These are phyloP conservation scores for Amiota communis DNA, from an alignment of 2,888 invertebrate species.

Conservation along the genomic window DNA sequence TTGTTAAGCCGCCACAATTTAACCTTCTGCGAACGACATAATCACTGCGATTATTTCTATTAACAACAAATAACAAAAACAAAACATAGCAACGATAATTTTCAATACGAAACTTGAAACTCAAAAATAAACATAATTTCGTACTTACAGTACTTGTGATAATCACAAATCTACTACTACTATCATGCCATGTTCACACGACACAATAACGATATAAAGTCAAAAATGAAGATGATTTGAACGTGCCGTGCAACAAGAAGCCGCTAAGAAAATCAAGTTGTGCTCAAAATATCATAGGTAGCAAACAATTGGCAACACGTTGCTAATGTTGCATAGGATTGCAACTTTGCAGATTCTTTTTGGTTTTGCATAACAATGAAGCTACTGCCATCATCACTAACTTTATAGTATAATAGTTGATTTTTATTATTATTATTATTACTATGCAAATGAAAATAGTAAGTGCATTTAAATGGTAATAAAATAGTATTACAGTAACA, in stretches of 20 bases:
- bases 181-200: constrained; percentile 50
- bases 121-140: too few species aligned
- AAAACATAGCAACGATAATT: not conserved
- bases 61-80: constrained; percentile 8
- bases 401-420: constrained; percentile 39
- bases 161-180: constrained; percentile 4
- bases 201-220: not conserved
- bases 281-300: constrained; percentile 60
- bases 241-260: constrained; percentile 18
- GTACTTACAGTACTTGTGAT: not conserved
- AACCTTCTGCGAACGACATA: constrained; percentile 49
- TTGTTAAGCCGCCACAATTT: constrained; percentile 34
- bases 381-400: too few species aligned
- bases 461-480: constrained; percentile 10
- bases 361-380: too few species aligned
- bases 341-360: too few species aligned
- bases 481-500: constrained; percentile 18
- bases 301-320: constrained; percentile 9
- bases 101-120: too few species aligned
- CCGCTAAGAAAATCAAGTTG: constrained; percentile 34
- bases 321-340: too few species aligned
- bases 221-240: constrained; percentile 3
- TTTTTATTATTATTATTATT: constrained; percentile 25
- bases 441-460: constrained; percentile 26
- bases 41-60: not conserved